These are phyloP conservation scores for Drosophila ficusphila DNA, from an alignment of 1,140 invertebrate genomes.

Conservation along the genomic window DNA sequence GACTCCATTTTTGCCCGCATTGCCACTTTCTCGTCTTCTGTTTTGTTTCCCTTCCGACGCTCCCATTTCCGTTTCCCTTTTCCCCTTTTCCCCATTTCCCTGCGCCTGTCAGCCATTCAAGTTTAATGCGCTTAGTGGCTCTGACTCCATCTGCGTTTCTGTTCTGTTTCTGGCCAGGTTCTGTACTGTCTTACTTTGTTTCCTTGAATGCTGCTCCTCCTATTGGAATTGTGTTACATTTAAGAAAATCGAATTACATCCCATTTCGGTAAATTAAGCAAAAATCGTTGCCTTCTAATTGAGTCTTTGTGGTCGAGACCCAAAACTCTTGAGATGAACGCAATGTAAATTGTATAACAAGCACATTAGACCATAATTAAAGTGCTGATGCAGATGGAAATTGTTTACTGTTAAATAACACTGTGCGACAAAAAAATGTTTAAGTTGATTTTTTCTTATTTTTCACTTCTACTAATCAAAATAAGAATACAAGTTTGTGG, in stretches of 20 bases:
- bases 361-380: slow-evolving; percentile 35
- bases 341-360: slow-evolving; percentile 34
- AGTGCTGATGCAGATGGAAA: slow-evolving; percentile 10
- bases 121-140: slow-evolving; percentile 71
- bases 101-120: slow-evolving; percentile 59
- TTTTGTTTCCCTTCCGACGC: slow-evolving; percentile 51
- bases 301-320: slow-evolving; percentile 20
- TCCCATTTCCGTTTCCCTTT: slow-evolving; percentile 8
- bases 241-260: slow-evolving; percentile 71
- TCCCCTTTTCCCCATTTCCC: not conserved
- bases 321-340: slow-evolving; percentile 27
- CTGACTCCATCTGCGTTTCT: slow-evolving; percentile 22
- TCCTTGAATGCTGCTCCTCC: not conserved
- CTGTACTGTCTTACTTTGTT: slow-evolving; percentile 15
- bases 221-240: slow-evolving; percentile 45
- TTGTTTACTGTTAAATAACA: slow-evolving; percentile 1
- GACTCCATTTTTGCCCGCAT: slow-evolving; percentile 26
- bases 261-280: slow-evolving; percentile 62
- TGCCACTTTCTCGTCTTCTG: slow-evolving; percentile 59
- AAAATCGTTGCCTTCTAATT: slow-evolving; percentile 62
- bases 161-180: slow-evolving; percentile 12
- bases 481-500: no score
- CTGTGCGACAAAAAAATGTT: no score
- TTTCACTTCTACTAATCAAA: no score
- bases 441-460: no score